These are phyloP conservation scores for Neelides sp. DNA, from an alignment of 1,140 invertebrate genomes.

Conservation along the genomic window DNA sequence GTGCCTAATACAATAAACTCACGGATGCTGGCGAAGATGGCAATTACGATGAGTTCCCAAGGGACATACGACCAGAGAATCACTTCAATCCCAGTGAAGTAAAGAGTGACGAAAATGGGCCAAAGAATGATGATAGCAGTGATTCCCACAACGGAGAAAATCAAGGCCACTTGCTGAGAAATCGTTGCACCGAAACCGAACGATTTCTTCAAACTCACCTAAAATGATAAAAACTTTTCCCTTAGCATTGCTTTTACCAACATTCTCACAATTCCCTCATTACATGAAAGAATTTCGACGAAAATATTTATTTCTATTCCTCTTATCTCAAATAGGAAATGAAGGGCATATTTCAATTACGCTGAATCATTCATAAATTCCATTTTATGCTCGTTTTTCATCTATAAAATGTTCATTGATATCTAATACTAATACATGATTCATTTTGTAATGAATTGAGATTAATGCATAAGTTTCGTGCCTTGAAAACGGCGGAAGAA, in stretches of 20 bases:
- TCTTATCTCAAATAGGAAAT: too few relatives aligned
- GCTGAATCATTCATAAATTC: too few relatives aligned
- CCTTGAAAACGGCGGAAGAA: slow-evolving; percentile 82
- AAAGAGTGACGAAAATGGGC: slow-evolving; percentile 69
- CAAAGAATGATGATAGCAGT: slow-evolving; percentile 63
- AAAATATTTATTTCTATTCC: too few relatives aligned
- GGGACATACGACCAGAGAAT: slow-evolving; percentile 62
- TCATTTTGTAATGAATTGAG: too few relatives aligned
- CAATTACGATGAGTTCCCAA: slow-evolving; percentile 62
- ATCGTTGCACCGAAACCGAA: slow-evolving; percentile 31
- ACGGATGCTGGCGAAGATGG: slow-evolving; percentile 64
- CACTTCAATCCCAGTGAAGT: slow-evolving; percentile 68
- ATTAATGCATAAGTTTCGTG: slow-evolving; percentile 38
- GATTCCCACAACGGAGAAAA: slow-evolving; percentile 30
- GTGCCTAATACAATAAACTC: slow-evolving; percentile 35
- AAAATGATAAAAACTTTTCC: not conserved
- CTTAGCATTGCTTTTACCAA: too few relatives aligned
- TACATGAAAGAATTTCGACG: too few relatives aligned
- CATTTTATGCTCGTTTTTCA: too few relatives aligned
- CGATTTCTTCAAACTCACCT: slow-evolving; percentile 32
- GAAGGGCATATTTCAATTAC: too few relatives aligned
- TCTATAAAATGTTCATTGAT: too few relatives aligned
- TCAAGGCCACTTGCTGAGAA: slow-evolving; percentile 31
- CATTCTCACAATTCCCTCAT: too few relatives aligned
- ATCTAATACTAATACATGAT: too few relatives aligned